Evolutionary conservation across 2,113 vertebrate genomes (phyloP), one percentile per base, ranked within the genome.

Genomic region (Eurystomus gularis): DNA sequence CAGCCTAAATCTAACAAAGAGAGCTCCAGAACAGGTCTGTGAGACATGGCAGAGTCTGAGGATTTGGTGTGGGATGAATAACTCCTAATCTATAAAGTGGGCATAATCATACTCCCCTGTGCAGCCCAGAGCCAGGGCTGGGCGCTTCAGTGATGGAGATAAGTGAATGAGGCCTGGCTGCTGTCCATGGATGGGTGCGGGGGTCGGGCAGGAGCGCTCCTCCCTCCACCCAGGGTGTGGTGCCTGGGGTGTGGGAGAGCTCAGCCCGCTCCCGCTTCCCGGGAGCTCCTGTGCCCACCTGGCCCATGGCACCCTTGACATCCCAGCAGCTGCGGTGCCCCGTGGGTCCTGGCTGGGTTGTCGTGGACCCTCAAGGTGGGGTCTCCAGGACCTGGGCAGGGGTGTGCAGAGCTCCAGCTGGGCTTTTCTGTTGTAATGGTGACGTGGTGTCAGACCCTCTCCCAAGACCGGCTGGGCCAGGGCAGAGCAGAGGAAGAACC

Each of bases 21-120:
- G 35, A 80, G 51, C 64, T 86, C 79, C 60, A 82, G 68, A 93
- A 77, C 79, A 92, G 86, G 90, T 92, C 90, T 92, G 90, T 57
- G 92, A 92, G 82, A 91, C 26, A 2, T 20, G 78, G 93, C 88
- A 83, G 92, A 90, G 83, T 86, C 55, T 90, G 93, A 82, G 90
- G 92, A 73, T 90, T 96, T 88, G 92, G 88, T 96, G 95, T 96
- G 77, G 94, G 95, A 87, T 91, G 91, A 87, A 84, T 85, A 82
- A 91, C 81, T 94, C 95, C 73, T 83, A 58, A 96, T 94, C 86
- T 93, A 60, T 94, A 72, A 93, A 95, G 83, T 79, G 86, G 88
- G 96, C 80, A 94, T 92, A 91, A 95, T 93, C 61, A 84, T 11
- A 11, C 52, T 88, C 76, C 90, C 80, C 39, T 72, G 65, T 52